phyloP scores from a whole-genome alignment of 1,140 invertebrate species.

The Tribolium madens region DNA sequence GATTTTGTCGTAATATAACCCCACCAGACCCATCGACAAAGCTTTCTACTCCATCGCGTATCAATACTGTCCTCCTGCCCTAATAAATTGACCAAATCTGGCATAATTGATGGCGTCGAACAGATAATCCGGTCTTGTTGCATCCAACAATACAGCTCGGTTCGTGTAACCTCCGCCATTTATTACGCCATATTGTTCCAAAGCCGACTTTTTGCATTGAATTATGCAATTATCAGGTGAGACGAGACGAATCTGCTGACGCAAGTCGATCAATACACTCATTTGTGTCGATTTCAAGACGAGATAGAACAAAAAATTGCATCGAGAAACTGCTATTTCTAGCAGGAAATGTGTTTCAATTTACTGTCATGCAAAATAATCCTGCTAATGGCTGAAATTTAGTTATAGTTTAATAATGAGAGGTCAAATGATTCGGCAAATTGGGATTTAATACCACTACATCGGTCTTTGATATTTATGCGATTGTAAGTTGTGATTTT shows the following conservation, averaged over 20 bases:
- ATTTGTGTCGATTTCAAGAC: slow-evolving; percentile 26
- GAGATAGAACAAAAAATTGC: slow-evolving; percentile 3
- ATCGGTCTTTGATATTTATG: neutral
- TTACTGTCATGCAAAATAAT: no score
- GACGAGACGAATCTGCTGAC: slow-evolving; percentile 13
- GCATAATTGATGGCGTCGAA: slow-evolving; percentile 14
- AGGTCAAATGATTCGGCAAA: neutral
- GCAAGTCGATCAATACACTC: neutral
- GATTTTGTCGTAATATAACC: no score
- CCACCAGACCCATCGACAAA: neutral
- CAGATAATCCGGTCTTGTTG: slow-evolving; percentile 28
- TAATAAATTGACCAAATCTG: slow-evolving; percentile 38
- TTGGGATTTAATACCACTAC: neutral
- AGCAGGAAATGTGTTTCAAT: no score
- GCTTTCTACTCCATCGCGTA: slow-evolving; percentile 1
- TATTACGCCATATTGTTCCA: slow-evolving; percentile 13
- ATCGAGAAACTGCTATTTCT: no score
- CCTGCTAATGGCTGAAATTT: no score
- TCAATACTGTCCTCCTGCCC: neutral
- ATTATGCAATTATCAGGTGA: slow-evolving; percentile 33
- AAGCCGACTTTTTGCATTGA: slow-evolving; percentile 4
- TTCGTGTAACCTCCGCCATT: neutral
- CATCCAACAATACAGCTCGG: slow-evolving; percentile 10
- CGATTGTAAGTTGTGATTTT: neutral
- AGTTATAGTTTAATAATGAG: neutral